Evolutionary conservation across 2,888 invertebrate species (phyloP), one percentile per base, ranked within the genome.

Genomic region (Tethea ocularis): DNA sequence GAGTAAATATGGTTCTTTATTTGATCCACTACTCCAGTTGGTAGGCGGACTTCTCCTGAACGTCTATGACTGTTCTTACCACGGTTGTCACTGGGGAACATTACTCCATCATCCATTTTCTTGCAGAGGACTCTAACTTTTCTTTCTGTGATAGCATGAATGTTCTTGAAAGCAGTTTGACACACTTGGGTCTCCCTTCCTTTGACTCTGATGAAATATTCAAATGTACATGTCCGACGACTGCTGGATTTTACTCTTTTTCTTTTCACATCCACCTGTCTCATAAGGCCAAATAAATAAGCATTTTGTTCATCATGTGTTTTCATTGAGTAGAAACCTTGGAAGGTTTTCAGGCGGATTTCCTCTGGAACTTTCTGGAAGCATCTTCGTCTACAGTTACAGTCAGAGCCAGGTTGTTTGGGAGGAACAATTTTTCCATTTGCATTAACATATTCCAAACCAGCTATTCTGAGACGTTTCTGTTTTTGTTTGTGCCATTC

Each of bases 401-500:
- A 94, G 68, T 94, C 94, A 52, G 92, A 82, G 1, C 94, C 94
- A 1, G 94, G 94, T 66, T 90, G 86, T 75, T 93, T 94, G 38
- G 90, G 91, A n/a, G 93, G 89, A 23, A 94, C 93, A n/a, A 93
- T 68, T 80, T 94, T 92, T 67, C 94, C 94, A 82, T 94, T 94
- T 75, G 94, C 93, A 77, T 94, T 94, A 78, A 94, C 88, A 70
- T 94, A 94, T 70, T 93, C 91, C 69, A 93, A 77, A 23, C 94
- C 94, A 54, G 94, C 94, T 68, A 94, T 93, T 69, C 94, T 86
- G 57, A 94, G 76, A 11, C 94, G 87, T 76, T 94, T 94, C 72
- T 94, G 93, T 78, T 94, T 94, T 80, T 94, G 94, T 82, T 94
- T 93, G 86, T 94, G 94, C 94, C 94, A 94, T 92, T 94, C 94